Conservation (phyloP, 2,888 invertebrate species). For the Morinoia aosen region DNA sequence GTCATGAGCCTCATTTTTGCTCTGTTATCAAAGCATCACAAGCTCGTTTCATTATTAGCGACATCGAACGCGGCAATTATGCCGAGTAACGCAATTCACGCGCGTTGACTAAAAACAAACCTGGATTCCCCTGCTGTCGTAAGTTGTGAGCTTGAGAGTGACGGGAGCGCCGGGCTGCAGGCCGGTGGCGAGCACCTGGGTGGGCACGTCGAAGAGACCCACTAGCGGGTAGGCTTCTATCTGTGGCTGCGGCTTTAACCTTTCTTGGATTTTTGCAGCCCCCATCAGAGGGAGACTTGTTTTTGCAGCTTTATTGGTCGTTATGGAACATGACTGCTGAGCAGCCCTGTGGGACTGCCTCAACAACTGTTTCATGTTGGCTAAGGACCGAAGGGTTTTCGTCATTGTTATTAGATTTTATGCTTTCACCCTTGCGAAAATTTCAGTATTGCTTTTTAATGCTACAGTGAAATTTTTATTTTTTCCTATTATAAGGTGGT, state of each 20-base stretch:
- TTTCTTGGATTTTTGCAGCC: background rate
- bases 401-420: background rate
- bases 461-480: background rate
- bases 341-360: background rate
- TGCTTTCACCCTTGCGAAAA: background rate
- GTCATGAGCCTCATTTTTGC: background rate
- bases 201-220: constrained; percentile 61
- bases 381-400: background rate
- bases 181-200: constrained; percentile 54
- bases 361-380: background rate
- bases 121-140: background rate
- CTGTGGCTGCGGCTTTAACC: background rate
- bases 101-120: background rate
- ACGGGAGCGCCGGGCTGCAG: constrained; percentile 55
- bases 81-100: too few relatives aligned
- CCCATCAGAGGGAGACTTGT: background rate
- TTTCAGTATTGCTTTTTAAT: background rate
- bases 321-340: background rate
- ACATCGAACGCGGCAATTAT: too few relatives aligned
- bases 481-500: background rate
- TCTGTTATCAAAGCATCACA: background rate
- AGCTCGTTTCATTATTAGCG: background rate
- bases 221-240: constrained; percentile 41
- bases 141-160: constrained; percentile 40
- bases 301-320: constrained; percentile 10